Conservation (phyloP, 2,113 vertebrate genomes). For the Seriola rivoliana region DNA sequence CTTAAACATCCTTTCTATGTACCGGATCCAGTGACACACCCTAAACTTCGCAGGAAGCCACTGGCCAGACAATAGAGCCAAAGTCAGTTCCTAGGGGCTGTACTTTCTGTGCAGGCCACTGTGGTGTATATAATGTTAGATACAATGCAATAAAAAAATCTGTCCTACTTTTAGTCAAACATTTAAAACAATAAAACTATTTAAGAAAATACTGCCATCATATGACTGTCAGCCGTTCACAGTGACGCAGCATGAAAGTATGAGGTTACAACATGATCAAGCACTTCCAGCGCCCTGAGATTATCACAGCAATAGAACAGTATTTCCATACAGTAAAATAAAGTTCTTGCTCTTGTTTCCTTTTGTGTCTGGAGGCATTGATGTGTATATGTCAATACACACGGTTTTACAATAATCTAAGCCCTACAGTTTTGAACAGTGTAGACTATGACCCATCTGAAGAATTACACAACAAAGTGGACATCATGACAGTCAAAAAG, state of each 20-base stretch:
- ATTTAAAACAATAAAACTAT: neutral
- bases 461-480: neutral
- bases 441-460: neutral
- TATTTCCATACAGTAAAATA: slow-evolving; percentile 36
- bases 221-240: slow-evolving; percentile 6
- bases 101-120: neutral
- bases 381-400: neutral
- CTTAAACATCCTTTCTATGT: slow-evolving; percentile 59
- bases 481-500: neutral
- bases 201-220: neutral
- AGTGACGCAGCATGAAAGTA: neutral
- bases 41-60: slow-evolving; percentile 31
- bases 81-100: neutral
- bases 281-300: neutral
- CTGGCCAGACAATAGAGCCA: slow-evolving; percentile 13
- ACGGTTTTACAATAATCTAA: neutral
- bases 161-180: neutral
- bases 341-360: slow-evolving; percentile 1
- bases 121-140: neutral
- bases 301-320: neutral
- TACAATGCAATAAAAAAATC: neutral
- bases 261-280: neutral
- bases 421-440: neutral
- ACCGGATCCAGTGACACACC: slow-evolving; percentile 65
- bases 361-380: slow-evolving; percentile 2